phyloP scores from a whole-genome alignment of 2,888 invertebrate species.

The Isotomurus palustris region DNA sequence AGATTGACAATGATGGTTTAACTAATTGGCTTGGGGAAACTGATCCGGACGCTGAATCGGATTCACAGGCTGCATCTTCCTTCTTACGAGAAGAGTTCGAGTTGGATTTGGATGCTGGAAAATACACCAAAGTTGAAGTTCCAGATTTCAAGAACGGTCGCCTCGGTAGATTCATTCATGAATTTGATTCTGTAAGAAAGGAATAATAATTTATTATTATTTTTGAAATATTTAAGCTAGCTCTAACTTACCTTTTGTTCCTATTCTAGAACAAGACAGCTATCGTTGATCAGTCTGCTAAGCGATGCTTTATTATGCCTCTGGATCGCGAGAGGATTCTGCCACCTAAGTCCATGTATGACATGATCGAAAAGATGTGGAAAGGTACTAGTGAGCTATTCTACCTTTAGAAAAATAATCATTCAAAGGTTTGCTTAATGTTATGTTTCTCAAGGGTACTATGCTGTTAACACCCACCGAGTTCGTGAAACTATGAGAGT shows the following conservation, averaged over 20 bases:
- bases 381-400: conserved; percentile 52
- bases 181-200: conserved; percentile 63
- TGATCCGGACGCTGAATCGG: conserved; percentile 31
- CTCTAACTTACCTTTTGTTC: neutral
- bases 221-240: neutral
- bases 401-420: neutral
- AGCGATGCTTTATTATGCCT: conserved; percentile 86
- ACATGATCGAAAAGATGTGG: conserved; percentile 73
- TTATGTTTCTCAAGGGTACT: conserved; percentile 57
- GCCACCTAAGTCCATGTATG: conserved; percentile 73
- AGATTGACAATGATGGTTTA: conserved; percentile 45
- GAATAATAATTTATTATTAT: conserved; percentile 1
- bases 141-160: conserved; percentile 76
- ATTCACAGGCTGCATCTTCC: conserved; percentile 46
- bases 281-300: conserved; percentile 69
- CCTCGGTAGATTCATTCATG: conserved; percentile 82
- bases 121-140: conserved; percentile 66
- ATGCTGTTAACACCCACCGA: conserved; percentile 68
- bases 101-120: conserved; percentile 64
- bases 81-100: conserved; percentile 76
- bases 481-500: conserved; percentile 73
- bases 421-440: neutral
- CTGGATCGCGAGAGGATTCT: conserved; percentile 71
- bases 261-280: conserved; percentile 61
- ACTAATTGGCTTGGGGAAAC: conserved; percentile 33